These are phyloP conservation scores for Neuroscelio doddi DNA, from an alignment of 2,888 invertebrate genomes.

Conservation along the genomic window DNA sequence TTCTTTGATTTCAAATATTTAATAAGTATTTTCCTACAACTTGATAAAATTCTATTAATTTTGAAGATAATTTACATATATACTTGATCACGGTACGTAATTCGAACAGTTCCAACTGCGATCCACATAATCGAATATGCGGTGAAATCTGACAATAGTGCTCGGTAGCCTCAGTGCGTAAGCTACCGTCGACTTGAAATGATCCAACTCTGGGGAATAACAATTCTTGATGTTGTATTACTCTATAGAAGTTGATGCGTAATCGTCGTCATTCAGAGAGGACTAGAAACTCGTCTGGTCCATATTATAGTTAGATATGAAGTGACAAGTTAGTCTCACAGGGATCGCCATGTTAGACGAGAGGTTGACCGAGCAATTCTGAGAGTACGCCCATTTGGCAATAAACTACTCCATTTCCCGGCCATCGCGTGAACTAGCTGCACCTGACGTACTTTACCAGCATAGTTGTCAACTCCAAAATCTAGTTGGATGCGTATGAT, in stretches of 20 bases:
- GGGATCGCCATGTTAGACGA: slow-evolving; percentile 19
- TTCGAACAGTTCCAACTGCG: too few relatives aligned
- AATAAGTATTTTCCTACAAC: too few relatives aligned
- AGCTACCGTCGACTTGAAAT: too few relatives aligned
- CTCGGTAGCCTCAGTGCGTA: too few relatives aligned
- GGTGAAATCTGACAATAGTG: too few relatives aligned
- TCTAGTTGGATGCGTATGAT: slow-evolving; percentile 22
- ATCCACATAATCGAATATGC: too few relatives aligned
- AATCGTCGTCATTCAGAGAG: slow-evolving; percentile 25
- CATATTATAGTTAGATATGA: slow-evolving; percentile 26
- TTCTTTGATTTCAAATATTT: too few relatives aligned
- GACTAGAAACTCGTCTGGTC: slow-evolving; percentile 16
- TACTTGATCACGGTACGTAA: too few relatives aligned
- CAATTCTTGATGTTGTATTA: too few relatives aligned
- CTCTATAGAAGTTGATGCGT: slow-evolving; percentile 20
- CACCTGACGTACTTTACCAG: slow-evolving; percentile 8
- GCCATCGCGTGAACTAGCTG: slow-evolving; percentile 9
- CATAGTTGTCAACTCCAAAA: slow-evolving; percentile 12
- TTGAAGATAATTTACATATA: too few relatives aligned
- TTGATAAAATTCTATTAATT: too few relatives aligned
- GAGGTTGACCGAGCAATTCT: slow-evolving; percentile 37
- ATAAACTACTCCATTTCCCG: slow-evolving; percentile 25
- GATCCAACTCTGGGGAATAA: too few relatives aligned
- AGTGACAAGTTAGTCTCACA: slow-evolving; percentile 35
- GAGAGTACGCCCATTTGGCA: slow-evolving; percentile 28